Percentiles rank a stretch among this genome's conserved stretches.
These are phyloP conservation scores for Drosophila pandora DNA, from an alignment of 1,140 invertebrate species.

Conservation along the genomic window DNA sequence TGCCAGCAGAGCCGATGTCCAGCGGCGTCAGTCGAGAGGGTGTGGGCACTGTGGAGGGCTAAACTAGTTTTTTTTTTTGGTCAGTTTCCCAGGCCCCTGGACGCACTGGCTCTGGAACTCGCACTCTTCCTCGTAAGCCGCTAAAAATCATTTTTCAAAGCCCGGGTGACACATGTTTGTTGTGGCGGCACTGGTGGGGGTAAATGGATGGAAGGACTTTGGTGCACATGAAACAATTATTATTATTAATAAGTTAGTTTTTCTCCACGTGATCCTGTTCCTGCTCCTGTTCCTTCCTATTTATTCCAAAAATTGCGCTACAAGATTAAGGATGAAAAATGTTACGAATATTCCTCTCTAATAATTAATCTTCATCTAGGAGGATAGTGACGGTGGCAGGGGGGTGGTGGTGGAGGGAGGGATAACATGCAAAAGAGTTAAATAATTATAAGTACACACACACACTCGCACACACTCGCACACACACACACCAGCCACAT, in stretches of 20 bases:
- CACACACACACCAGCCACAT: slow-evolving; percentile 41
- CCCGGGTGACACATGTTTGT: slow-evolving; percentile 28
- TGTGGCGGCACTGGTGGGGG: neutral
- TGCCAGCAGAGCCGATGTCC: slow-evolving; percentile 38
- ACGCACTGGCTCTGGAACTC: too few relatives aligned
- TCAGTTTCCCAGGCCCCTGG: slow-evolving; percentile 29
- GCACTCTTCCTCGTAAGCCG: slow-evolving; percentile 24
- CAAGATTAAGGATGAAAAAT: slow-evolving; percentile 80
- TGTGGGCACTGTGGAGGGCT: slow-evolving; percentile 9
- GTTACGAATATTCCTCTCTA: slow-evolving; percentile 68
- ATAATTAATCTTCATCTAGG: slow-evolving; percentile 78
- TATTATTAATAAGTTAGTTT: slow-evolving; percentile 82
- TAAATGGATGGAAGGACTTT: slow-evolving; percentile 13
- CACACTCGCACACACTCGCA: slow-evolving; percentile 44
- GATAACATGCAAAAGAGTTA: slow-evolving; percentile 72
- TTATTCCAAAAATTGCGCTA: slow-evolving; percentile 39
- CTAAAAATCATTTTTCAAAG: slow-evolving; percentile 55
- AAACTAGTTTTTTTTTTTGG: slow-evolving; percentile 51
- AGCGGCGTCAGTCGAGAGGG: slow-evolving; percentile 21
- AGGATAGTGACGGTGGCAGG: neutral
- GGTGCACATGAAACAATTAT: slow-evolving; percentile 75
- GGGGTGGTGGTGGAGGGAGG: slow-evolving; percentile 8
- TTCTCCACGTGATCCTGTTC: slow-evolving; percentile 48
- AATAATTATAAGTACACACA: slow-evolving; percentile 75
- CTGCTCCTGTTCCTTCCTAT: neutral